Percentiles rank a stretch among this genome's conserved stretches.
phyloP scores from a whole-genome alignment of 1,140 invertebrate genomes.

The Ylistrum balloti region DNA sequence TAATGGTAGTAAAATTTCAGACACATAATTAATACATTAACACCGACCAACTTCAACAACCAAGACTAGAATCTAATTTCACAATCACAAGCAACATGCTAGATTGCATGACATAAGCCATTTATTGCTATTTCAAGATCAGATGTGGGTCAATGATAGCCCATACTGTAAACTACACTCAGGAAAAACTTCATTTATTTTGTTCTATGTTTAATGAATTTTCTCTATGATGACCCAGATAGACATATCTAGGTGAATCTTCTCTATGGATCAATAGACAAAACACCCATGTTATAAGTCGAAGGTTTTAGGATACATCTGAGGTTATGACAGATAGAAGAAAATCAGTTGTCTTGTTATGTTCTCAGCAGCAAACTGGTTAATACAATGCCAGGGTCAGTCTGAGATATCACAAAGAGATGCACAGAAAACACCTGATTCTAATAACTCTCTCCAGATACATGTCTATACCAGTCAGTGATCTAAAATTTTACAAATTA shows the following conservation, averaged over 20 bases:
- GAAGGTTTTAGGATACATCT: neutral
- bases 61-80: neutral
- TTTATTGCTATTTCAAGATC: neutral
- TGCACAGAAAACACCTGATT: too few species aligned
- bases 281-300: neutral
- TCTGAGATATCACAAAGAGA: too few species aligned
- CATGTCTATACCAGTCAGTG: too few species aligned
- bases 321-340: too few species aligned
- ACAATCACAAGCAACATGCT: neutral
- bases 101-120: neutral
- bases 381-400: too few species aligned
- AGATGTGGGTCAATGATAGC: neutral
- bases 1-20: too few species aligned
- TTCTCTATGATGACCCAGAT: neutral
- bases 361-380: too few species aligned
- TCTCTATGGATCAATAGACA: neutral
- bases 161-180: neutral
- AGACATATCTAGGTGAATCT: neutral
- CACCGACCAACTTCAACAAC: neutral
- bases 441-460: too few species aligned
- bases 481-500: too few species aligned
- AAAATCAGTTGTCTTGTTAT: too few species aligned
- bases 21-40: neutral
- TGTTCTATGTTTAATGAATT: conserved; percentile 23
- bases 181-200: neutral